Base-by-base conservation (phyloP, 2,888 invertebrate species). In the Clistopyga incitator region DNA sequence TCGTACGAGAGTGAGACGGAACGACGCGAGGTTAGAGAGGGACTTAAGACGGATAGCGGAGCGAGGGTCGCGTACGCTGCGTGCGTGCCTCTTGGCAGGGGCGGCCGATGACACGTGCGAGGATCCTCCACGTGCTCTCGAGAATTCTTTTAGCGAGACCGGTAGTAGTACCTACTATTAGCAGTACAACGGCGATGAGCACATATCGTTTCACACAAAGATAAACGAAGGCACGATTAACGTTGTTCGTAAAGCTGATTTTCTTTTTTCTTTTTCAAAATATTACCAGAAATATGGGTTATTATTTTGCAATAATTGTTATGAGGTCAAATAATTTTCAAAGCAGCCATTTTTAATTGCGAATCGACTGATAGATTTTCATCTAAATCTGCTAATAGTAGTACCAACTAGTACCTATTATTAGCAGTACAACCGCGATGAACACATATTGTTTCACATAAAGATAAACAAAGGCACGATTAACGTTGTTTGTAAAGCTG, bases 81-180 rank as follows among this genome's bases (percentile, higher is more conserved):
- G 70, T 83, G 83, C 83, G 83, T 83, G 75, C 82, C 75, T 81
- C 78, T 81, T 81, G 84, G 84, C 84, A 81, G 74, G 77, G 78
- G 65, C 84, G 81, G 84, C 84, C 81, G 84, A 81, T 84, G 84
- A 81, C 84, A 84, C 81, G 84, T 84, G 84, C 84, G 84, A 78
- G 78, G 64, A 81, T 81, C 84, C 75, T 81, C 81, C 84, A 84
- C 84, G 84, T 84, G 84, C 84, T 84, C 84, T 81, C 71, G 71
- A 59, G 71, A 81, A 81, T 81, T 78, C 81, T 81, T 84, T 81
- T 78, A 56, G 42, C 56, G n/a, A 54, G 67, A 71, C 52, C 50
- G 56, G 67, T 68, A 34, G 64, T 70, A 79, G 75, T 29, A 52
- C 38, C 38, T 38, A 38, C 56, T 61, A 34, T 15, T 65, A 67